Evolutionary conservation across 2,888 invertebrate genomes (phyloP).

Genomic region (Acrobasis consociella): DNA sequence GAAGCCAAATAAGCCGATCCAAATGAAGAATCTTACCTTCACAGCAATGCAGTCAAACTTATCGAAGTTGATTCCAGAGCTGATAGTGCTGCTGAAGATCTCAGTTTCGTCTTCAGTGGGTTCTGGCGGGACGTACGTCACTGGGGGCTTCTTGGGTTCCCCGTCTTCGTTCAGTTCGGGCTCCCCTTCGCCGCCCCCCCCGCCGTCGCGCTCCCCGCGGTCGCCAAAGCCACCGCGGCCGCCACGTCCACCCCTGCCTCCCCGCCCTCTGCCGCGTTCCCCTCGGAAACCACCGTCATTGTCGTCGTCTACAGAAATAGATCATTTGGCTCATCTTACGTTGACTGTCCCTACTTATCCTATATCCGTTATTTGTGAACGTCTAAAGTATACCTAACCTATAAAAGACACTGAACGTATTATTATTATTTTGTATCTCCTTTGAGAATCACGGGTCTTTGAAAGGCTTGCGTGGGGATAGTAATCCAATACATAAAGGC

Average conservation of each 20-base stretch:
- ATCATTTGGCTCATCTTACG: no score
- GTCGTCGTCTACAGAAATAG: slow-evolving; percentile 38
- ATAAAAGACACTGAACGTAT: no score
- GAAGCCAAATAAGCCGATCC: no score
- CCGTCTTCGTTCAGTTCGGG: slow-evolving; percentile 55
- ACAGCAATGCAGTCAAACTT: slow-evolving; percentile 95
- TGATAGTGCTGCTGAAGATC: slow-evolving; percentile 86
- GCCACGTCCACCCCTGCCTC: slow-evolving; percentile 38
- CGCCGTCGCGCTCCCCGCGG: slow-evolving; percentile 34
- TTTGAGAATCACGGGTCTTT: no score
- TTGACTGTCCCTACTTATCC: no score
- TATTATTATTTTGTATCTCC: no score
- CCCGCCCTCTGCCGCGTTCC: slow-evolving; percentile 42
- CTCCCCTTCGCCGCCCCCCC: slow-evolving; percentile 35
- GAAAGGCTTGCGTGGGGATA: no score
- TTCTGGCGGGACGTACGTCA: slow-evolving; percentile 88
- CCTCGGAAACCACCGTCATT: slow-evolving; percentile 52
- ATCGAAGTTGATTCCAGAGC: slow-evolving; percentile 95
- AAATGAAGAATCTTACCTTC: slow-evolving; percentile 81
- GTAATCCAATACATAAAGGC: no score
- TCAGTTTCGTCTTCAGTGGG: slow-evolving; percentile 87
- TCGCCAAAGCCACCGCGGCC: slow-evolving; percentile 31
- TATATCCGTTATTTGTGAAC: no score
- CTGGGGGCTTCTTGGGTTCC: slow-evolving; percentile 67
- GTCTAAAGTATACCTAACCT: no score